Base-by-base conservation (phyloP, 2,113 vertebrate genomes). In the Trematomus loennbergii region DNA sequence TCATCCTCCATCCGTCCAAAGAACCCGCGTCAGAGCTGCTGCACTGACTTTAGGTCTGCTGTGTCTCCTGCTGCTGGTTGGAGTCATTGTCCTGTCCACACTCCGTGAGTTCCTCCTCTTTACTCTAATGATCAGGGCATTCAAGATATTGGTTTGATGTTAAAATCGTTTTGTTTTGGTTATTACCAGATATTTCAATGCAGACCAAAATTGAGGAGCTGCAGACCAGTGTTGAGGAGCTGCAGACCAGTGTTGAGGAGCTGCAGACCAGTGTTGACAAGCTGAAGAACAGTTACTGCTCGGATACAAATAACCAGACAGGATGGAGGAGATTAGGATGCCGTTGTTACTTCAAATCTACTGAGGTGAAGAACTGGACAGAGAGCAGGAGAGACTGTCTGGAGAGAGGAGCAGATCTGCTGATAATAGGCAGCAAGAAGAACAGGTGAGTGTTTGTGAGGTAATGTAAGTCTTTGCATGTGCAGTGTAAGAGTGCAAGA, bases 271-370 rank as follows among this genome's bases (percentile, higher is more conserved):
- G 2, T 1, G 13, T 2, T 5, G 1, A 48, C 1, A 25, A n/a
- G n/a, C 18, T 40, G n/a, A 33, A 0, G 3, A 7, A 17, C 8
- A 2, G 1, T 2, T 2, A 0, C 36, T 74, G 69, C 3, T 18
- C 29, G 58, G 55, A 15, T 22, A 12, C 5, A 0, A 0, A 17
- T 0, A 67, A 2, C 48, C 54, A 18, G 0, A 29, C 63, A 66
- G 63, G 2, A 11, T 82, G 84, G 81, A 33, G 0, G 33, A 13
- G 0, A 3, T 58, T 58, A 40, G 0, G 3, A 2, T 18, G 9
- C 22, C 12, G 45, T 0, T 84, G 54, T 25, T 84, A 81, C 81
- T 86, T 76, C 33, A 46, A 5, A 18, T 86, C 81, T 0, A 61
- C 48, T 11, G 72, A 81, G 57, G 53, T 0, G 52, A 81, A 57